Conservation (phyloP, 2,113 vertebrate genomes). For the Anseranas semipalmata region DNA sequence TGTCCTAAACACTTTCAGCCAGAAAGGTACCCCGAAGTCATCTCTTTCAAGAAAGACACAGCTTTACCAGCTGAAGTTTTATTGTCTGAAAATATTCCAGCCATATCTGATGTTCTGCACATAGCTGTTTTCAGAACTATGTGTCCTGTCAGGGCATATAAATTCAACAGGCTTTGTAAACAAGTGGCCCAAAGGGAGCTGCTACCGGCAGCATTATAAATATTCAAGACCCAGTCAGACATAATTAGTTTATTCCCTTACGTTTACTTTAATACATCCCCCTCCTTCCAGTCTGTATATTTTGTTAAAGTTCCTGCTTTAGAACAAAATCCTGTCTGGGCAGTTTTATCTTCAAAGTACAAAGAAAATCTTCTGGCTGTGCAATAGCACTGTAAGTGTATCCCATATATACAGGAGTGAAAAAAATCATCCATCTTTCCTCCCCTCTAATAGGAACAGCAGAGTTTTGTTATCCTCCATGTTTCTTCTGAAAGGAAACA, state of each 20-base stretch:
- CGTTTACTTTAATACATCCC: not conserved
- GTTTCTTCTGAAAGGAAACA: conserved; percentile 22
- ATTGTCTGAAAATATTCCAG: conserved; percentile 3
- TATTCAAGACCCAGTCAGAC: conserved; percentile 39
- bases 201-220: conserved; percentile 43
- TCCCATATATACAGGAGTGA: not conserved
- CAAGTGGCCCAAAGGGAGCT: conserved; percentile 46
- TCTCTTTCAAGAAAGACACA: not conserved
- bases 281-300: not conserved
- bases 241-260: conserved; percentile 46
- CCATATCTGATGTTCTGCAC: conserved; percentile 42
- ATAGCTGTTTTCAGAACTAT: conserved; percentile 9
- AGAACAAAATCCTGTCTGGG: not conserved
- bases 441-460: conserved; percentile 1
- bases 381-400: not conserved
- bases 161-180: conserved; percentile 60
- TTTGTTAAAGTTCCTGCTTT: conserved; percentile 24
- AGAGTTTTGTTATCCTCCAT: conserved; percentile 28
- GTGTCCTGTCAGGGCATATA: conserved; percentile 47
- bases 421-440: not conserved
- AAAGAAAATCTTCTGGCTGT: not conserved
- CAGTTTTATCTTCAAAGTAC: not conserved
- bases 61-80: not conserved
- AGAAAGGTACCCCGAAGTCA: not conserved
- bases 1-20: not conserved